Evolutionary conservation across 2,113 vertebrate species (phyloP).

Genomic region (Prionailurus bengalensis): DNA sequence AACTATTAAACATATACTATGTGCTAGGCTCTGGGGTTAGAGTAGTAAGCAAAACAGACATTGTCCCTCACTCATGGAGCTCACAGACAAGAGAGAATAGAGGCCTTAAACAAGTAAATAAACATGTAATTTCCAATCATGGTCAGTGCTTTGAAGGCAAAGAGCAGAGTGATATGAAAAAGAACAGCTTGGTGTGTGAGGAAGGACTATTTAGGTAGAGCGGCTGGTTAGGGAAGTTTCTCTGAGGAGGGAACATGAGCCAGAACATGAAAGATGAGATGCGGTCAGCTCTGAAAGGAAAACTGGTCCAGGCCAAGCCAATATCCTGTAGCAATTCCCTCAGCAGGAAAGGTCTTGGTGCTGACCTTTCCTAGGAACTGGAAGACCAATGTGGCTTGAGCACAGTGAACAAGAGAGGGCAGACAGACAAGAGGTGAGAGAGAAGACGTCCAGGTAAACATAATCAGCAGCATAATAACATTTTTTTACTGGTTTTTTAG

Average conservation of each 20-base stretch:
- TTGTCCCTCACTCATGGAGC: not conserved
- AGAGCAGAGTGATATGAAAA: not conserved
- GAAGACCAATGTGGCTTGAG: not conserved
- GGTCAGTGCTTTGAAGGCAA: not conserved
- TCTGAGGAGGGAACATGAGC: not conserved
- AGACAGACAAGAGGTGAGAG: not conserved
- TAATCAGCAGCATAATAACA: not conserved
- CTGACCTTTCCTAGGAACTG: not conserved
- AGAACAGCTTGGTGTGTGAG: not conserved
- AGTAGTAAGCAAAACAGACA: not conserved
- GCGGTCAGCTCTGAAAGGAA: not conserved
- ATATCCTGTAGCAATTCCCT: not conserved
- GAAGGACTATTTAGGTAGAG: not conserved
- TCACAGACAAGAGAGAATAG: not conserved
- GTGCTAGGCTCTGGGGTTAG: not conserved
- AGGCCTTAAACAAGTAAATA: not conserved
- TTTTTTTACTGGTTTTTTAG: not conserved
- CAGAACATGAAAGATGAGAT: not conserved
- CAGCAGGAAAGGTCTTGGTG: not conserved
- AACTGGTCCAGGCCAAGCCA: not conserved
- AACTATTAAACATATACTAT: constrained; percentile 17
- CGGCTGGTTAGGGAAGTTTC: not conserved
- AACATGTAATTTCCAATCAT: not conserved
- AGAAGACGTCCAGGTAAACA: not conserved
- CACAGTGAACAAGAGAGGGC: not conserved